Conservation (phyloP, 2,888 invertebrate species). For the Bellardia bayeri region DNA sequence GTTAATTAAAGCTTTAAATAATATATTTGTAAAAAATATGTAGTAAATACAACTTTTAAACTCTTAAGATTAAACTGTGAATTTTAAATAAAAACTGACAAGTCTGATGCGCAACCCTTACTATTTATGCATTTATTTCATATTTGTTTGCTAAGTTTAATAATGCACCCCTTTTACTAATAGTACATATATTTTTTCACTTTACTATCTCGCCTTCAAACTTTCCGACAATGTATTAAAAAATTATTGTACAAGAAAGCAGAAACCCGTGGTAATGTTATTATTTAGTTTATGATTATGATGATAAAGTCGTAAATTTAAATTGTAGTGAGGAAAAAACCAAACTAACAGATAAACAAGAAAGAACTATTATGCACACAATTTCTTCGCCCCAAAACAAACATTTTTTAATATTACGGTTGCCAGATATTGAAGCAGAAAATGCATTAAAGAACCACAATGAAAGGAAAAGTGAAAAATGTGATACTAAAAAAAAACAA, state of each 20-base stretch:
- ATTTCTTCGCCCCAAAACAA: conserved; percentile 45
- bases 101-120: no score
- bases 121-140: no score
- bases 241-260: conserved; percentile 12
- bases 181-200: neutral
- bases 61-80: no score
- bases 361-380: conserved; percentile 45
- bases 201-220: neutral
- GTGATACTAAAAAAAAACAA: neutral
- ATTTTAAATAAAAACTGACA: no score
- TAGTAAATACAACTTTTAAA: no score
- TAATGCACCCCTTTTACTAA: neutral
- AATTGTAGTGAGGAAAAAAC: conserved; percentile 26
- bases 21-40: no score
- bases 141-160: neutral
- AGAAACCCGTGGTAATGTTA: conserved; percentile 31
- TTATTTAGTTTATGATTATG: conserved; percentile 53
- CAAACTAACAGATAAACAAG: conserved; percentile 3
- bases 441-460: conserved; percentile 50
- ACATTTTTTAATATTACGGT: conserved; percentile 31
- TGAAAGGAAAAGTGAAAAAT: conserved; percentile 40
- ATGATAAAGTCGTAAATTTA: conserved; percentile 54
- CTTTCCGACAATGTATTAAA: conserved; percentile 14
- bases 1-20: no score
- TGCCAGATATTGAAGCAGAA: conserved; percentile 35